Evolutionary conservation across 1,140 invertebrate genomes (phyloP).

Genomic region (Polypedilum vanderplanki): DNA sequence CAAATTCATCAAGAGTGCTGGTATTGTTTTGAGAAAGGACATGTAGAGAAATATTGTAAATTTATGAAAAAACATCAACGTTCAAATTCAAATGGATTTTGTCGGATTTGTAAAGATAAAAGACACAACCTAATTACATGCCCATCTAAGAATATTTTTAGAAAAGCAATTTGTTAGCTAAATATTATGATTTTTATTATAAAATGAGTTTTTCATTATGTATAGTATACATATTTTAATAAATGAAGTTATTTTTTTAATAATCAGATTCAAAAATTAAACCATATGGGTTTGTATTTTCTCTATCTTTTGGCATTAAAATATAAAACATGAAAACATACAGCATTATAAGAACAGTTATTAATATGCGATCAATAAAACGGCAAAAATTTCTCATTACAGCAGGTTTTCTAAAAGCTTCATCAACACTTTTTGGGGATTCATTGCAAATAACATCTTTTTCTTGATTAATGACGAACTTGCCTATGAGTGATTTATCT

Average conservation of each 20-base stretch:
- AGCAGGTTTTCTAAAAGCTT: neutral
- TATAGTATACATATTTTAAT: too few relatives aligned
- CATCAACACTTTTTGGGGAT: too few relatives aligned
- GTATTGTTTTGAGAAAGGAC: slow-evolving; percentile 35
- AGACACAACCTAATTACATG: too few relatives aligned
- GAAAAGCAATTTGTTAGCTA: too few relatives aligned
- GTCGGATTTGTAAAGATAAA: too few relatives aligned
- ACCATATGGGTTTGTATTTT: neutral
- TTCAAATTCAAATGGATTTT: too few relatives aligned
- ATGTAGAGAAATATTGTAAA: slow-evolving; percentile 32
- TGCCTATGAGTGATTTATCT: neutral
- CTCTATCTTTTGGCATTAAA: neutral
- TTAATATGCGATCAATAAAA: neutral
- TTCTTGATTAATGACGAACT: neutral
- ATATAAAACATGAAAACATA: neutral
- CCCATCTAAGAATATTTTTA: too few relatives aligned
- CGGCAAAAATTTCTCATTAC: neutral
- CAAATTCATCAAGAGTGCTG: slow-evolving; percentile 38
- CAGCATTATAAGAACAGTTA: neutral
- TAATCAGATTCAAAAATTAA: too few relatives aligned
- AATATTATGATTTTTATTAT: too few relatives aligned
- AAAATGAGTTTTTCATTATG: too few relatives aligned
- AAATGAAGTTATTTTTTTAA: too few relatives aligned
- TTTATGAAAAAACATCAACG: neutral
- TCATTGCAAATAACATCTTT: neutral